Conservation (phyloP, 2,113 vertebrate genomes). For the Odocoileus virginianus region DNA sequence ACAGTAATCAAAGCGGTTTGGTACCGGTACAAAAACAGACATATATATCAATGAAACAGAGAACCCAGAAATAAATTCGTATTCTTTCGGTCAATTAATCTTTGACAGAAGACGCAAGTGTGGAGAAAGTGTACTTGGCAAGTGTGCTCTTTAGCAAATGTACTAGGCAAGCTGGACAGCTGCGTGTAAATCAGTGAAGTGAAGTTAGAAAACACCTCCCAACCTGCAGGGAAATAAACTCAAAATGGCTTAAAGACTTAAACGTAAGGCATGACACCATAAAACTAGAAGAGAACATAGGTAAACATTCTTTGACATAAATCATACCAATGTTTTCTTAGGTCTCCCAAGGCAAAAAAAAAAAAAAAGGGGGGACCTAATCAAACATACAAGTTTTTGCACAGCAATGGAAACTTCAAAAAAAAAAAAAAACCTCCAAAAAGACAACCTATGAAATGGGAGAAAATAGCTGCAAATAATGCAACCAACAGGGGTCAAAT, state of each 20-base stretch:
- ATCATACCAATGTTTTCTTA: background rate
- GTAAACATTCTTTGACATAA: background rate
- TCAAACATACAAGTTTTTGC: background rate
- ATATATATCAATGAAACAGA: background rate
- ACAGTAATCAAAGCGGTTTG: background rate
- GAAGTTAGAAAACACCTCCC: background rate
- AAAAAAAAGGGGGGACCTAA: background rate
- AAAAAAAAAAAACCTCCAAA: background rate
- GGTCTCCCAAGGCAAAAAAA: background rate
- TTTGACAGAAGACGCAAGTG: background rate
- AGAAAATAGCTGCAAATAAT: background rate
- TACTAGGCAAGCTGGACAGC: background rate
- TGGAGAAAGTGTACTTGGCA: background rate
- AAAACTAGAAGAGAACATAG: background rate
- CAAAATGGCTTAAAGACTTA: background rate
- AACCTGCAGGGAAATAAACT: background rate
- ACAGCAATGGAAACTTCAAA: background rate
- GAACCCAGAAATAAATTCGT: background rate
- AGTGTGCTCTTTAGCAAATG: background rate
- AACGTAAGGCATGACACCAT: background rate
- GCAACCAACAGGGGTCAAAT: background rate
- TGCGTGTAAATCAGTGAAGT: background rate
- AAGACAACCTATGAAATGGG: background rate
- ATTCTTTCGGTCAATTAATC: background rate
- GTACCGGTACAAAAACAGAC: background rate